A percentile compares a stretch with the other conserved stretches of the same genome.
Conservation (phyloP, 2,888 invertebrate species). For the Drosophila maculinotata region DNA sequence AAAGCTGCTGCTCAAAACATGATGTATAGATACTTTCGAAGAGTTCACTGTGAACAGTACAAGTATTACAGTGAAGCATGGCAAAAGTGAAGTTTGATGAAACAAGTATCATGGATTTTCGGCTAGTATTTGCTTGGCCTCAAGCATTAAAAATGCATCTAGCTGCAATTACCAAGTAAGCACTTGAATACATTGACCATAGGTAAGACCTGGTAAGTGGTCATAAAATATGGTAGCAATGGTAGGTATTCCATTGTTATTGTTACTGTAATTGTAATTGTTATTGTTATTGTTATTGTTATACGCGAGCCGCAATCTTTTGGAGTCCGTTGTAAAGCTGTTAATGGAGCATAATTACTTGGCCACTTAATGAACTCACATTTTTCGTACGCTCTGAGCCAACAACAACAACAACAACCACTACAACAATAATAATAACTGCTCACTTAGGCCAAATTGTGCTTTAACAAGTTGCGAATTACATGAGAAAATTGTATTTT, state of each 20-base stretch:
- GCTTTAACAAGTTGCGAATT: slow-evolving; percentile 43
- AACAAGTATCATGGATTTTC: slow-evolving; percentile 1
- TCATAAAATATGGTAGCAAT: slow-evolving; percentile 24
- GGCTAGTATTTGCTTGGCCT: neutral
- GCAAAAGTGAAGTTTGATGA: too few species aligned
- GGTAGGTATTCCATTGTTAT: neutral
- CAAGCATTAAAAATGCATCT: slow-evolving; percentile 48
- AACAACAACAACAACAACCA: too few species aligned
- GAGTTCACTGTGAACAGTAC: too few species aligned
- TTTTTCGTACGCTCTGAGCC: neutral
- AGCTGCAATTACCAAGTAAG: slow-evolving; percentile 30
- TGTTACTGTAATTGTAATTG: too few species aligned
- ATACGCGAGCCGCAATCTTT: neutral
- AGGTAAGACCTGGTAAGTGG: slow-evolving; percentile 20
- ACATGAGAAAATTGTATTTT: slow-evolving; percentile 10
- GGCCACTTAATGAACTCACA: slow-evolving; percentile 9
- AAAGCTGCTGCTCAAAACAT: too few species aligned
- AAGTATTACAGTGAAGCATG: neutral
- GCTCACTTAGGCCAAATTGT: slow-evolving; percentile 10
- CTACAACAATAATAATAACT: too few species aligned
- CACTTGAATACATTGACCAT: slow-evolving; percentile 28
- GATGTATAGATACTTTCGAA: too few species aligned
- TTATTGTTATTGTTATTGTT: slow-evolving; percentile 15
- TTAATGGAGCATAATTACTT: slow-evolving; percentile 39
- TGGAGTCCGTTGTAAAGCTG: slow-evolving; percentile 21